Conservation (phyloP, 2,113 vertebrate genomes). For the Verasper variegatus region DNA sequence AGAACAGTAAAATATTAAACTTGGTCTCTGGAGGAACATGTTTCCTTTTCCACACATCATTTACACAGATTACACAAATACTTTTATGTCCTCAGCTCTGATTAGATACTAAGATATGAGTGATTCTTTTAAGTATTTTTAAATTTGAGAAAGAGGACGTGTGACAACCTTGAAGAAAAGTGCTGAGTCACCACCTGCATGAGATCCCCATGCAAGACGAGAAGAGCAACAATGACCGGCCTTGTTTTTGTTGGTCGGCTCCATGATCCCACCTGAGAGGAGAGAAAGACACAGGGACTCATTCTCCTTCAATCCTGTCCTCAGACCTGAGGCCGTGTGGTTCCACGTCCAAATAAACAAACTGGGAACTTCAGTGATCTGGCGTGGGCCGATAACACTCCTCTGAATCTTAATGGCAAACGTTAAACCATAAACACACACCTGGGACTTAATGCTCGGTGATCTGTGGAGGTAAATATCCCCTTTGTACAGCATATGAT, state of each 20-base stretch:
- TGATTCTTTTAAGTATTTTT: not conserved
- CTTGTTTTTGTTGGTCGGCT: slow-evolving; percentile 64
- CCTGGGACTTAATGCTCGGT: not conserved
- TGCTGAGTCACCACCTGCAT: slow-evolving; percentile 67
- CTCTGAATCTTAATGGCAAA: not conserved
- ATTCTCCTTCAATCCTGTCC: not conserved
- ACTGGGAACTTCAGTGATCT: not conserved
- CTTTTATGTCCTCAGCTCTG: not conserved
- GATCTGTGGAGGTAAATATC: not conserved
- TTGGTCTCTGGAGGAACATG: too few species aligned
- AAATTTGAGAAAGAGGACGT: slow-evolving; percentile 13
- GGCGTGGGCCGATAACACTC: not conserved
- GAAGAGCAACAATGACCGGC: slow-evolving; percentile 64
- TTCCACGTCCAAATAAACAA: not conserved
- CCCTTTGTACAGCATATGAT: not conserved
- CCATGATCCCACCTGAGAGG: slow-evolving; percentile 39
- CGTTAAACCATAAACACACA: slow-evolving; percentile 9
- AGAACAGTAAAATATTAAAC: too few species aligned
- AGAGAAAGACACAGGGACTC: slow-evolving; percentile 1
- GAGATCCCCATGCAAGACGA: slow-evolving; percentile 19
- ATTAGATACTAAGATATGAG: not conserved
- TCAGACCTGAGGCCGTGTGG: not conserved
- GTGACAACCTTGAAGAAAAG: slow-evolving; percentile 54
- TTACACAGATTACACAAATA: not conserved
- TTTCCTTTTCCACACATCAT: not conserved